These are phyloP conservation scores for Trachemys scripta DNA, from an alignment of 2,113 vertebrate species.

Conservation along the genomic window DNA sequence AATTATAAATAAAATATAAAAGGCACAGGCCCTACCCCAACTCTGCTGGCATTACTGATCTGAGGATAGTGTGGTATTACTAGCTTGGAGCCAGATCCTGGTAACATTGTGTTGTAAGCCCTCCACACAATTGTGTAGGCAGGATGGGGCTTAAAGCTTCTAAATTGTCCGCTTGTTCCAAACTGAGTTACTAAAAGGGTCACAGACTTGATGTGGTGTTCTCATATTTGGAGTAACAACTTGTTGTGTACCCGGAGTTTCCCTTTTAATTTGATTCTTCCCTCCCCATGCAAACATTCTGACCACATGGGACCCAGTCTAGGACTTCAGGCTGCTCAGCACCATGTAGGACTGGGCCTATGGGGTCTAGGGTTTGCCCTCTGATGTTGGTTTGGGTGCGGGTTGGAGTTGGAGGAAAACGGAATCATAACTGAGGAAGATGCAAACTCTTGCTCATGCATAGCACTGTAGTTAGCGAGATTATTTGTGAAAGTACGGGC, in stretches of 20 bases:
- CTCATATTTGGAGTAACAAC: background rate
- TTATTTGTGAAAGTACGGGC: background rate
- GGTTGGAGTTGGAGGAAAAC: background rate
- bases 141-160: background rate
- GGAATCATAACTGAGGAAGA: background rate
- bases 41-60: background rate
- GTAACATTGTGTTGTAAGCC: background rate
- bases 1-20: background rate
- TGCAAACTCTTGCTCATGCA: background rate
- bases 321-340: background rate
- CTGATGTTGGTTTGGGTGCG: background rate
- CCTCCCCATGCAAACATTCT: background rate
- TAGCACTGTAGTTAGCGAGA: background rate
- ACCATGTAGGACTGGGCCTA: background rate
- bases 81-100: background rate
- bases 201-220: background rate
- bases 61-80: background rate
- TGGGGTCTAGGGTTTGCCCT: background rate
- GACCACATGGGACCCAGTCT: background rate
- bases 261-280: background rate
- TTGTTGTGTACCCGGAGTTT: background rate
- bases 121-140: background rate
- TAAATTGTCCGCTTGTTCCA: background rate
- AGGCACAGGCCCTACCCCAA: background rate
- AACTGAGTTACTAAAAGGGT: background rate